Evolutionary conservation across 2,797 vertebrate genomes (phyloP).

Genomic region (Acrossocheilus fasciatus): DNA sequence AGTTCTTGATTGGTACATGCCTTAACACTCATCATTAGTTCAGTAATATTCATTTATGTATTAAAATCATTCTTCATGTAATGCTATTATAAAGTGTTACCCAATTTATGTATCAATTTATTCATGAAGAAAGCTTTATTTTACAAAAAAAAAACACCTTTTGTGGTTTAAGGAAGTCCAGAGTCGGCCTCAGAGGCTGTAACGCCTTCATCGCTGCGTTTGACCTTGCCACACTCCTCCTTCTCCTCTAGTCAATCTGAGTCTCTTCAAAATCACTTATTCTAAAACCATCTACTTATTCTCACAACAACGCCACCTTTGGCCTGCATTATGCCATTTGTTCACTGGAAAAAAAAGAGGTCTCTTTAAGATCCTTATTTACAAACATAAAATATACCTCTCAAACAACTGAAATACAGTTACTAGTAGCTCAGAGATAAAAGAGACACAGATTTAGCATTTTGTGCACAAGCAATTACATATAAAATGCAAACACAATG

Average conservation of each 20-base stretch:
- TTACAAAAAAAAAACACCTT: neutral
- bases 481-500: no score
- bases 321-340: slow-evolving; percentile 15
- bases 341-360: neutral
- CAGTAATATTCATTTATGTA: neutral
- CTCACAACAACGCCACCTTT: neutral
- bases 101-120: neutral
- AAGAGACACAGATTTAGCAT: no score
- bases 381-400: neutral
- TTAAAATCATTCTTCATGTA: neutral
- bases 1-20: neutral
- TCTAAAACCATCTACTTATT: slow-evolving; percentile 23
- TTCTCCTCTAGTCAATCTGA: neutral
- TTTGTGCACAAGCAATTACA: no score
- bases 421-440: neutral
- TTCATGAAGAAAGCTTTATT: neutral
- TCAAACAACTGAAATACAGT: slow-evolving; percentile 7
- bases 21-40: neutral
- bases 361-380: neutral
- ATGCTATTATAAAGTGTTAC: neutral
- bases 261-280: slow-evolving; percentile 22
- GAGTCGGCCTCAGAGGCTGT: slow-evolving; percentile 10
- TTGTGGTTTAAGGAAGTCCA: neutral
- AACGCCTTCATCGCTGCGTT: slow-evolving; percentile 4
- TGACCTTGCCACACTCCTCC: slow-evolving; percentile 33